Evolutionary conservation across 2,888 invertebrate genomes (phyloP).

Genomic region (Nephrotoma guestfalica): DNA sequence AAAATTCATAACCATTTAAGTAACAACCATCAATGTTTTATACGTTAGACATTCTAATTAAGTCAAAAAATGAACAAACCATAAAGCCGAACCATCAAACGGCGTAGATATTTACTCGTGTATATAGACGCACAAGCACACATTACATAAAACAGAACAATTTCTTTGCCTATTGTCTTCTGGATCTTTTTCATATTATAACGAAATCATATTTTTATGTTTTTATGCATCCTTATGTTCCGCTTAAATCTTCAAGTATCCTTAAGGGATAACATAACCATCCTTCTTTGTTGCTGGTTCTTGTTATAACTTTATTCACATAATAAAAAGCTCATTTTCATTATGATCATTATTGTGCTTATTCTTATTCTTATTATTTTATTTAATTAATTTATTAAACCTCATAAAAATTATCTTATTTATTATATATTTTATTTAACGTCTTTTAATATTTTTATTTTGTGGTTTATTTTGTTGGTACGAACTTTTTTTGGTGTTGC

Average conservation of each 20-base stretch:
- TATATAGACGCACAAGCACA: background rate
- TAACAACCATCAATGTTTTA: background rate
- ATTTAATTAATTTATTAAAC: background rate
- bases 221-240: background rate
- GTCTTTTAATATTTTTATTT: background rate
- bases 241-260: background rate
- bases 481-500: background rate
- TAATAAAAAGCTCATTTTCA: background rate
- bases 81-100: background rate
- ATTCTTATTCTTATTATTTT: too few species aligned
- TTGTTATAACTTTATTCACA: background rate
- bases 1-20: background rate
- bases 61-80: background rate
- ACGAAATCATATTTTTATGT: background rate
- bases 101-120: too few species aligned
- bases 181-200: background rate
- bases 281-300: background rate
- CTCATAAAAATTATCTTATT: background rate
- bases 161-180: background rate
- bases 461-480: background rate
- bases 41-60: background rate
- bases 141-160: background rate
- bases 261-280: background rate
- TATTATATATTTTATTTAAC: background rate
- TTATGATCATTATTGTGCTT: background rate